A percentile compares a stretch with the other conserved stretches of the same genome.
phyloP scores from a whole-genome alignment of 2,888 invertebrate genomes.

The Therioaphis trifolii region DNA sequence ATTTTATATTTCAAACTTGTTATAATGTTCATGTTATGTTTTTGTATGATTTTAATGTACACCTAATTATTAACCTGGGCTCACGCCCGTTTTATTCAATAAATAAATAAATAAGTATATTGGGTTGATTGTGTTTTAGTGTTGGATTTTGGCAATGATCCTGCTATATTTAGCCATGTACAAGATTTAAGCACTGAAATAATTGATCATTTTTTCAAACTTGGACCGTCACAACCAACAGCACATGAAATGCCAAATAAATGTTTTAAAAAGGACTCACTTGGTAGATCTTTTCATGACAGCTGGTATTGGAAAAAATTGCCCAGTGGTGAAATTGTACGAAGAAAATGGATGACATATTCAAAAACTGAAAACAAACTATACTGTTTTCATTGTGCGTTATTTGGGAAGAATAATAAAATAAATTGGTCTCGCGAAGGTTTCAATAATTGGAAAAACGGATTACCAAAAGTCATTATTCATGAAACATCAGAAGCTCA shows the following conservation, averaged over 20 bases:
- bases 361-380: neutral
- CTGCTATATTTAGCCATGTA: neutral
- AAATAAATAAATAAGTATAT: no score
- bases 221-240: neutral
- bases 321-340: neutral
- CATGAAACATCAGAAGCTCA: constrained; percentile 27
- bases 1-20: no score
- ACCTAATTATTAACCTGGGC: no score
- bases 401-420: neutral
- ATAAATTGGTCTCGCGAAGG: neutral
- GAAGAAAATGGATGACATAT: constrained; percentile 18
- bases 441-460: neutral
- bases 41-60: no score
- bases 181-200: neutral
- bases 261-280: neutral
- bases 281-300: neutral
- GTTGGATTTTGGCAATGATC: neutral
- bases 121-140: neutral
- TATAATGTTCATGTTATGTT: no score
- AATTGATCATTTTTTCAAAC: neutral
- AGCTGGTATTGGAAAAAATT: constrained; percentile 20
- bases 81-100: no score
- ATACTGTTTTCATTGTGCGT: constrained; percentile 9
- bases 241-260: neutral
- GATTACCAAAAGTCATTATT: neutral